Percentiles rank a stretch among this genome's conserved stretches.
These are phyloP conservation scores for Pyrgilauda ruficollis DNA, from an alignment of 2,113 vertebrate species.

Conservation along the genomic window DNA sequence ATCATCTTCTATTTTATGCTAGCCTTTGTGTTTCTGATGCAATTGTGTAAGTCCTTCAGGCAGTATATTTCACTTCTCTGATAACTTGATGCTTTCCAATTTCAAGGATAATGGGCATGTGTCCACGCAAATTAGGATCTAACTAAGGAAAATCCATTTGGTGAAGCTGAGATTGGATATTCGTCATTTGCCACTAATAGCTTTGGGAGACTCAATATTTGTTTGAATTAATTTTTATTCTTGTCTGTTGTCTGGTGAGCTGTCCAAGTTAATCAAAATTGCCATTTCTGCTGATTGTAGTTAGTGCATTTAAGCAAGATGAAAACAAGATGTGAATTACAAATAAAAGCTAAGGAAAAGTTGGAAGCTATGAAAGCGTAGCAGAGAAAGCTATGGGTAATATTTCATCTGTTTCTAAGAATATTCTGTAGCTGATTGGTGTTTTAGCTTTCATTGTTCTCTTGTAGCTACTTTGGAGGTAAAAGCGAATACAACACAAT, in stretches of 20 bases:
- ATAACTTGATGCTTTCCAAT: conserved; percentile 51
- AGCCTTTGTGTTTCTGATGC: conserved; percentile 56
- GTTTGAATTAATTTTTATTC: conserved; percentile 27
- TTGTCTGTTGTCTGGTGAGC: conserved; percentile 2
- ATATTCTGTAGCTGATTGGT: background rate
- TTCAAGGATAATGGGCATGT: conserved; percentile 45
- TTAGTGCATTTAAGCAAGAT: conserved; percentile 21
- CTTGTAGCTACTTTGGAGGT: background rate
- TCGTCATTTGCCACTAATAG: background rate
- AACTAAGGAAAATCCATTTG: background rate
- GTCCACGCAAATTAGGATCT: conserved; percentile 62
- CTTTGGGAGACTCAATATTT: background rate
- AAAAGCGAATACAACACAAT: background rate
- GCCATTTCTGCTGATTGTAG: background rate
- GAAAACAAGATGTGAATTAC: background rate
- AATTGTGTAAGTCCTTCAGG: conserved; percentile 49
- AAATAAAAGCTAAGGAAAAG: background rate
- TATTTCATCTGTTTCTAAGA: background rate
- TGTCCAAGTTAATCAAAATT: conserved; percentile 37
- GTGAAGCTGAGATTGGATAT: background rate
- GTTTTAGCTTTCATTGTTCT: background rate
- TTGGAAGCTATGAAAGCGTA: background rate
- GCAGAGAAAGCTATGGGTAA: background rate
- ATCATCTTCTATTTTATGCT: conserved; percentile 61
- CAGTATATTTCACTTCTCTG: conserved; percentile 25